Base-by-base conservation (phyloP, 2,888 invertebrate species). In the Odontothrips loti region DNA sequence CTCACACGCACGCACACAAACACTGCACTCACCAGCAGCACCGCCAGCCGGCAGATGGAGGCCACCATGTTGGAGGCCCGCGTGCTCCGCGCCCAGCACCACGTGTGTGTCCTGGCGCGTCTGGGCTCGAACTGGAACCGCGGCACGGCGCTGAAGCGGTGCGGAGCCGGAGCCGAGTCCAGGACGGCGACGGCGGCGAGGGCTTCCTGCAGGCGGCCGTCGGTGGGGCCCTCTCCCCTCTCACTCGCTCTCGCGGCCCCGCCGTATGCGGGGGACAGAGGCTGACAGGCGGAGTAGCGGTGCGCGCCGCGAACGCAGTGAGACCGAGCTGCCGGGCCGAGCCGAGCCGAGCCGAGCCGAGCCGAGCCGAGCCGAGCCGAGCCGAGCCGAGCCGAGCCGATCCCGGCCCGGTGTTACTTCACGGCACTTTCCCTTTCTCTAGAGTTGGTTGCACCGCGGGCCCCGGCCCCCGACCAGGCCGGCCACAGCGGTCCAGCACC, bases 61-160 rank as follows among this genome's bases (percentile, higher is more conserved):
- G 68, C 68, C 68, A 12, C 68, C 68, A 75, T 75, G 68, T 58
- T n/a, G 68, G 23, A n/a, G 68, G 68, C 68, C 12, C 68, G 68
- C 12, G 12, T 23, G 68, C 23, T 75, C 58, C 58, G 23, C 68
- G 68, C 68, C 27, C 23, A 27, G 20, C 20, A 20, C 51, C 51
- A 6, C 20, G 20, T 12, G 58, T 23, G 27, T 12, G 68, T 12
- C 11, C 68, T 27, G 12, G 68, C 27, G 68, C 23, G 27, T 9
- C 68, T 27, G 68, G 68, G 6, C n/a, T 8, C 68, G 11, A 12
- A 11, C 68, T 8, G 23, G 68, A 27, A 27, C 27, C 23, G 12
- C 68, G 4, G 68, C 1, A 23, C 68, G 11, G n/a, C 23, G 12
- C 68, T 23, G 23, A 23, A 11, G 23, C 23, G 23, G 23, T 4